Base-by-base conservation (phyloP, 2,888 invertebrate genomes). In the Acanthoscelides obtectus region DNA sequence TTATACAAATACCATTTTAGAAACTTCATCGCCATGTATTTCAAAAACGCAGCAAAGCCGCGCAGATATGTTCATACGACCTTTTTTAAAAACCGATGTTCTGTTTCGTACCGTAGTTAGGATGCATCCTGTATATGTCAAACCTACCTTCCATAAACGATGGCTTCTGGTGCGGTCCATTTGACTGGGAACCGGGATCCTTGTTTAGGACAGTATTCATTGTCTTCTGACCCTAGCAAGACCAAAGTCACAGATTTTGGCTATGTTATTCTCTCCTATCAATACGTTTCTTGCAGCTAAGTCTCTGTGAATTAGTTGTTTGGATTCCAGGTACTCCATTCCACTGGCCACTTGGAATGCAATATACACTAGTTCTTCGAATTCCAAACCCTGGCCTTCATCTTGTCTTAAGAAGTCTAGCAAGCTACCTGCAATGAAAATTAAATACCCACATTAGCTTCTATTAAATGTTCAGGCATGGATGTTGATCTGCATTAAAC, bases 131-230 rank as follows among this genome's bases (percentile, higher is more conserved):
- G n/a, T n/a, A n/a, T n/a, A n/a, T n/a, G n/a, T n/a, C 6, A 12
- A 6, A 45, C 45, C 8, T 1, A 45, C 45, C 45, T 45, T 45
- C 75, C 74, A 84, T 96, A 96, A 70, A 96, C 92, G 65, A 97
- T 97, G 0, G 98, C 98, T 86, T 98, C 98, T 0, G 98, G 98
- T 0, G 98, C 97, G 0, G 98, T 98, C 98, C 98, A 98, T 84
- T 98, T 98, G 8, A 99, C 98, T 0, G 99, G 99, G 87, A 99
- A 99, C 75, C 98, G 89, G 0, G 98, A 96, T 19, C 98, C 96
- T 85, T 97, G 96, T 79, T 95, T 94, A 2, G 97, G 97, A 84
- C 96, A 97, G 84, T 98, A 98, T 84, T 98, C 98, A 84, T 99
- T 97, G 84, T 98, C 98, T 85, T 98, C 97, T 79, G 69, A 99